phyloP scores from a whole-genome alignment of 2,888 invertebrate genomes.

The Achlya flavicornis region DNA sequence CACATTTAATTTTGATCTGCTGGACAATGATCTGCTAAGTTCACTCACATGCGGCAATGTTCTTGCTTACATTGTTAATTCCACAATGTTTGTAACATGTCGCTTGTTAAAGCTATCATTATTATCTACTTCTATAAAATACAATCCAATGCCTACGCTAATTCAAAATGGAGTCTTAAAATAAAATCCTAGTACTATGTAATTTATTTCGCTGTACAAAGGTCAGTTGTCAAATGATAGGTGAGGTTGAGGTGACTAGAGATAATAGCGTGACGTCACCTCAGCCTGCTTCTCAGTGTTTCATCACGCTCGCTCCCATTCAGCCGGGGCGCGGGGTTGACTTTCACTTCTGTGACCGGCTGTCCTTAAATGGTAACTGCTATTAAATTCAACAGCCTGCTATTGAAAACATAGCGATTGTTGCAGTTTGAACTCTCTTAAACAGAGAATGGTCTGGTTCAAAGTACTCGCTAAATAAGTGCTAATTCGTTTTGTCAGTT shows the following conservation, averaged over 20 bases:
- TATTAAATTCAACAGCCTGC: background rate
- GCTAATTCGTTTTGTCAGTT: background rate
- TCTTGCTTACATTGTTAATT: too few relatives aligned
- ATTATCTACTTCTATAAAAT: too few relatives aligned
- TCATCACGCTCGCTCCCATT: slow-evolving; percentile 6
- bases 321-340: background rate
- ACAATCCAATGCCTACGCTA: background rate
- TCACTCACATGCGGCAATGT: too few relatives aligned
- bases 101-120: too few relatives aligned
- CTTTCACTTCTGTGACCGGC: background rate
- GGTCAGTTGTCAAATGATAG: slow-evolving; percentile 5
- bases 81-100: too few relatives aligned
- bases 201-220: background rate
- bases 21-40: too few relatives aligned
- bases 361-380: slow-evolving; percentile 1
- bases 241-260: background rate
- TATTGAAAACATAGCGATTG: background rate
- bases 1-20: too few relatives aligned
- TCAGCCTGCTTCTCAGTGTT: background rate
- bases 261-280: background rate
- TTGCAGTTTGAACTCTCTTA: background rate
- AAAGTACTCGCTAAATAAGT: background rate
- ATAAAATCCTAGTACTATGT: background rate
- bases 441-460: background rate
- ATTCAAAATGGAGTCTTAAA: background rate